These are phyloP conservation scores for Corydoras sp. DNA, from an alignment of 2,113 vertebrate genomes.

Conservation along the genomic window DNA sequence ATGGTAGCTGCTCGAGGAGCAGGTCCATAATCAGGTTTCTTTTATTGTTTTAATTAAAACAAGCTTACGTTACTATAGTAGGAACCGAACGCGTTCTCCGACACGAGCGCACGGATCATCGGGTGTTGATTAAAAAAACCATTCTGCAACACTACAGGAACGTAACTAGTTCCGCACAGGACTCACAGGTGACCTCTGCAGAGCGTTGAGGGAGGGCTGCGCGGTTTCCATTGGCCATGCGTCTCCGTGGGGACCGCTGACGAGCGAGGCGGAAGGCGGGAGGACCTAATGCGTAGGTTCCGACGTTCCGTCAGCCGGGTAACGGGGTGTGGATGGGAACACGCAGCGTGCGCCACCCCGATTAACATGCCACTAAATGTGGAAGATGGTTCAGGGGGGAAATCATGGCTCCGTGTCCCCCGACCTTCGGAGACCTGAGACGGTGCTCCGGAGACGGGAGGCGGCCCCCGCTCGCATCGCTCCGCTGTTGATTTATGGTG, in stretches of 20 bases:
- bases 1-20: no score
- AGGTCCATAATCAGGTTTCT: no score
- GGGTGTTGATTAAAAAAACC: no score
- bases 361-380: slow-evolving; percentile 42
- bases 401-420: slow-evolving; percentile 13
- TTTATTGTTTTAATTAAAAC: no score
- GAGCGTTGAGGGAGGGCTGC: no score
- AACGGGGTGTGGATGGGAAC: slow-evolving; percentile 29
- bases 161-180: no score
- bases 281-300: slow-evolving; percentile 27
- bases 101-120: no score
- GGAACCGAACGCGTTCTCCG: no score
- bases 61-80: no score
- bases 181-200: no score
- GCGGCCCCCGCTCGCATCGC: neutral
- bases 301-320: slow-evolving; percentile 34
- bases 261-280: no score
- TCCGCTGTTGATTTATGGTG: slow-evolving; percentile 29
- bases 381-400: slow-evolving; percentile 28
- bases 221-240: neutral
- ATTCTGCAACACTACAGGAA: no score
- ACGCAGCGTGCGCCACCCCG: slow-evolving; percentile 31
- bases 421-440: slow-evolving; percentile 15
- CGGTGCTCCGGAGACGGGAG: slow-evolving; percentile 7
- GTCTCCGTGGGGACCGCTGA: slow-evolving; percentile 45